These are phyloP conservation scores for Grammomys dolichurus DNA, from an alignment of 2,113 vertebrate species.

Conservation along the genomic window DNA sequence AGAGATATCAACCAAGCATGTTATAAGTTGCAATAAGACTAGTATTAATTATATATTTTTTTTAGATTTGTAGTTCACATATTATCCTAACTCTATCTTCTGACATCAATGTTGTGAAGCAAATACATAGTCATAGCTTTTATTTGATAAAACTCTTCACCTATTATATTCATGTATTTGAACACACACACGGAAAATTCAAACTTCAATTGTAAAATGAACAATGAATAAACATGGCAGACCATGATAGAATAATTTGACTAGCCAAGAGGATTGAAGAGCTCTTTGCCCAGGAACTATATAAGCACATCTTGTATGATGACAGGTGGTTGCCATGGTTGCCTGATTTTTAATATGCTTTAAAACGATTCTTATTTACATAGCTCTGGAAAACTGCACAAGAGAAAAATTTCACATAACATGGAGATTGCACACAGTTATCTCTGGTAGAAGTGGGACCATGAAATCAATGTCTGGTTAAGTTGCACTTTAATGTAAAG, in stretches of 20 bases:
- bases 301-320: not conserved
- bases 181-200: not conserved
- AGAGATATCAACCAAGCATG: not conserved
- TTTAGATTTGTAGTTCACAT: not conserved
- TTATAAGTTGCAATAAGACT: not conserved
- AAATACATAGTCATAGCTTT: not conserved
- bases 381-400: not conserved
- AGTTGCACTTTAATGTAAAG: not conserved
- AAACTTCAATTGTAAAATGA: not conserved
- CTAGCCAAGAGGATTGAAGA: not conserved
- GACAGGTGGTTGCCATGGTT: not conserved
- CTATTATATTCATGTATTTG: not conserved
- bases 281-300: not conserved
- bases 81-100: not conserved
- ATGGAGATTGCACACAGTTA: not conserved
- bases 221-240: not conserved
- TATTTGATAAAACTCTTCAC: not conserved
- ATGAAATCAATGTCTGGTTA: not conserved
- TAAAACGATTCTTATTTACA: not conserved
- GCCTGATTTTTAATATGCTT: constrained; percentile 16
- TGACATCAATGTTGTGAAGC: not conserved
- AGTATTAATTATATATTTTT: not conserved
- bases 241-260: not conserved
- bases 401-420: not conserved
- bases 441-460: not conserved